phyloP scores from a whole-genome alignment of 2,797 vertebrate species.

The Chelmon rostratus region DNA sequence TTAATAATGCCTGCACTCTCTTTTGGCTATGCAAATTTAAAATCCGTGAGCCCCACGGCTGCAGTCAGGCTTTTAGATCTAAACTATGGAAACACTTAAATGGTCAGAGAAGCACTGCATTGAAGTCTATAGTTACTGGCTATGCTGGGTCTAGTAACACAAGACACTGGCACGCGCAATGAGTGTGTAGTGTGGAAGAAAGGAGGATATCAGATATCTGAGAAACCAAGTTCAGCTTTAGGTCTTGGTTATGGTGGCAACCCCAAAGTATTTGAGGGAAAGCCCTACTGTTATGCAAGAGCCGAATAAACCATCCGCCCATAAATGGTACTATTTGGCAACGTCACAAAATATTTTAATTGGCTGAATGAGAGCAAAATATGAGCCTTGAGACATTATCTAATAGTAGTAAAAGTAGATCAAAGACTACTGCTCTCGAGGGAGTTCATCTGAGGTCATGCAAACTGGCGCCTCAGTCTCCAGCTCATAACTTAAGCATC shows the following conservation, averaged over 20 bases:
- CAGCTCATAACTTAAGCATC: conserved; percentile 80
- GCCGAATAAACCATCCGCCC: conserved; percentile 47
- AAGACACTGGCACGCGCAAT: conserved; percentile 51
- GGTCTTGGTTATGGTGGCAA: conserved; percentile 69
- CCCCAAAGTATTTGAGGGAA: conserved; percentile 59
- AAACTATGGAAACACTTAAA: conserved; percentile 67
- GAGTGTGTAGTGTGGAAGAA: conserved; percentile 55
- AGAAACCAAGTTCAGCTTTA: conserved; percentile 68
- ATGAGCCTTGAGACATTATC: conserved; percentile 62
- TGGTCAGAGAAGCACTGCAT: conserved; percentile 45
- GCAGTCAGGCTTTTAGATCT: conserved; percentile 52
- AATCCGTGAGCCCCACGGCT: conserved; percentile 61
- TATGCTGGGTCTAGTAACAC: conserved; percentile 50
- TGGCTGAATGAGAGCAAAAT: conserved; percentile 52
- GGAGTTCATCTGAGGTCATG: conserved; percentile 80
- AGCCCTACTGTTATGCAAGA: conserved; percentile 63
- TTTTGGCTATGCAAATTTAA: conserved; percentile 84
- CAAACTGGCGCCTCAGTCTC: conserved; percentile 66
- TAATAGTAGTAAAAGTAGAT: conserved; percentile 72
- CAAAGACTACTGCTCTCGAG: conserved; percentile 68
- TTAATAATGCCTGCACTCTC: conserved; percentile 58
- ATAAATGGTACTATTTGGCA: conserved; percentile 54
- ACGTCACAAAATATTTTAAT: conserved; percentile 60
- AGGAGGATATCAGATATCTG: conserved; percentile 66
- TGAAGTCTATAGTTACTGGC: conserved; percentile 53